Percentiles rank a stretch among this genome's conserved stretches.
Conservation (phyloP, 1,140 invertebrate genomes). For the Argopecten irradians region DNA sequence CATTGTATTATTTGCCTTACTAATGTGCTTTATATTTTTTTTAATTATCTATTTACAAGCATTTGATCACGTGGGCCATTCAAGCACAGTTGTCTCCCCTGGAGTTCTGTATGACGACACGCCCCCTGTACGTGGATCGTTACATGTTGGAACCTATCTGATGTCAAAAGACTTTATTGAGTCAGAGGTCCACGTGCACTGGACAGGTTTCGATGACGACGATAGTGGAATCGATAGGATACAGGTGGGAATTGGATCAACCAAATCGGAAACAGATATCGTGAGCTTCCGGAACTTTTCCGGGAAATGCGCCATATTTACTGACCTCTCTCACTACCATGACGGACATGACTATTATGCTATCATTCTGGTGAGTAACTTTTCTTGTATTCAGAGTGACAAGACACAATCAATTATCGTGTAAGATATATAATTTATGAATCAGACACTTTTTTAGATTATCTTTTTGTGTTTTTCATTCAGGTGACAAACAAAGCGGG, state of each 20-base stretch:
- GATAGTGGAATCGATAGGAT: slow-evolving; percentile 29
- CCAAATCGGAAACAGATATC: neutral
- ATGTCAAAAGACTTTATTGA: neutral
- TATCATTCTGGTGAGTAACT: neutral
- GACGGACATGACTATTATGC: neutral
- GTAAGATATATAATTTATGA: neutral
- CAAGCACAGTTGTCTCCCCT: neutral
- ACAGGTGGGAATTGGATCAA: slow-evolving; percentile 28
- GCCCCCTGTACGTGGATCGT: neutral
- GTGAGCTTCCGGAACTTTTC: neutral
- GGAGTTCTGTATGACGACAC: slow-evolving; percentile 28
- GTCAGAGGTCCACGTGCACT: neutral
- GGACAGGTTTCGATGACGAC: slow-evolving; percentile 31
- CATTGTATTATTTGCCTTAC: no score
- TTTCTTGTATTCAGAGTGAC: neutral
- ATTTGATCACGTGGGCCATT: slow-evolving; percentile 36
- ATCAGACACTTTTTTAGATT: neutral
- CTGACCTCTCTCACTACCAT: neutral
- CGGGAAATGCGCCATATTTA: neutral
- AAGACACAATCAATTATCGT: no score
- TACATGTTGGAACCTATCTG: neutral
- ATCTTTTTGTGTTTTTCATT: neutral
- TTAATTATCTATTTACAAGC: neutral
- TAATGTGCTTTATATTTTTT: no score
- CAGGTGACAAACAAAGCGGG: slow-evolving; percentile 34